phyloP scores from a whole-genome alignment of 23 tunicate species.

The Aplidium turbinatum region DNA sequence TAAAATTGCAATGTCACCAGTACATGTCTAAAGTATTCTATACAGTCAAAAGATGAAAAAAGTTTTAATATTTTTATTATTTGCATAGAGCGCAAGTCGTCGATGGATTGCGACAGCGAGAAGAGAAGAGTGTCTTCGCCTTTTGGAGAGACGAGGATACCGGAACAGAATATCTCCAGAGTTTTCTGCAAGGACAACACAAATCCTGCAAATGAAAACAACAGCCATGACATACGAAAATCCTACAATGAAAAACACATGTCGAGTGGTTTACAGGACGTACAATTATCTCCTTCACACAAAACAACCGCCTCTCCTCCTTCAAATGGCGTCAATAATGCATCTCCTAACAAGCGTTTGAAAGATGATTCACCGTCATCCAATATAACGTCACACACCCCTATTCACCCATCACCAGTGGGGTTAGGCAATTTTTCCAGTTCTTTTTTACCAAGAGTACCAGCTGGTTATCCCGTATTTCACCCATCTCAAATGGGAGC shows the following conservation, averaged over 20 bases:
- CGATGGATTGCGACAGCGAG: too few species aligned
- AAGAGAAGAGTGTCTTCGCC: too few species aligned
- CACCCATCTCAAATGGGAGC: slow-evolving; percentile 71
- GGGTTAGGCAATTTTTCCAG: slow-evolving; percentile 48
- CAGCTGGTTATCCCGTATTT: slow-evolving; percentile 60
- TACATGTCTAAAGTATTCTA: too few species aligned
- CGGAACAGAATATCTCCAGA: too few species aligned
- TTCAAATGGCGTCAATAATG: not conserved
- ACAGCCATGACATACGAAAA: too few species aligned
- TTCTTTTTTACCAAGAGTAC: slow-evolving; percentile 47
- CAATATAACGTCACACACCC: slow-evolving; percentile 63
- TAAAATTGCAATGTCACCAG: too few species aligned
- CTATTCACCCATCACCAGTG: slow-evolving; percentile 49
- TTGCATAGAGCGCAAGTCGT: too few species aligned
- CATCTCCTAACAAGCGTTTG: not conserved
- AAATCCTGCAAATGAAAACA: too few species aligned
- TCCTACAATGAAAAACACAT: not conserved
- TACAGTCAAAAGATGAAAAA: too few species aligned
- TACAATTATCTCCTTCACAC: not conserved
- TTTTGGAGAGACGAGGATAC: too few species aligned
- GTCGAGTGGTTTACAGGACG: not conserved
- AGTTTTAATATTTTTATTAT: too few species aligned
- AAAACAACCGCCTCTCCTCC: not conserved
- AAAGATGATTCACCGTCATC: slow-evolving; percentile 28
- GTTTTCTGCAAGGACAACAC: too few species aligned